A percentile compares a stretch with the other conserved stretches of the same genome.
Evolutionary conservation across 2,113 vertebrate species (phyloP).

Genomic region (Callaeas wilsoni): DNA sequence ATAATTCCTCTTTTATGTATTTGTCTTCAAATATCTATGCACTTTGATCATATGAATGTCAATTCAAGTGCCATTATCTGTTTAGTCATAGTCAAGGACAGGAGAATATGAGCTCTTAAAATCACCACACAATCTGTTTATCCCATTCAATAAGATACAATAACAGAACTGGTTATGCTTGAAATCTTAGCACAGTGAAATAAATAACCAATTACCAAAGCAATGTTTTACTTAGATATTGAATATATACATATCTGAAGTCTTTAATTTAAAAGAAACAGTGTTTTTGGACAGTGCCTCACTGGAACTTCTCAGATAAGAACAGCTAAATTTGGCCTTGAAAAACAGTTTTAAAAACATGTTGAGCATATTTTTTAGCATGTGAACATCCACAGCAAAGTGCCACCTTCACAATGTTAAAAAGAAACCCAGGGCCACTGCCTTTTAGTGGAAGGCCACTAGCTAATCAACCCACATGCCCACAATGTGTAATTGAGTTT

Average conservation of each 20-base stretch:
- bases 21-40: neutral
- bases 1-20: neutral
- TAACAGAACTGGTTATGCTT: neutral
- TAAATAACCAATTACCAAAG: neutral
- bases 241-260: neutral
- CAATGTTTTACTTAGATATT: neutral
- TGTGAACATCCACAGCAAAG: neutral
- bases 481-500: conserved; percentile 33
- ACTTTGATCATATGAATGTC: neutral
- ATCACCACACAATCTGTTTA: neutral
- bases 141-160: neutral
- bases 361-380: neutral
- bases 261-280: neutral
- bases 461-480: conserved; percentile 20
- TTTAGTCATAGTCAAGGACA: neutral
- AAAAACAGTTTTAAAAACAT: neutral
- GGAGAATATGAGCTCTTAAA: neutral
- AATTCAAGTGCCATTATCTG: neutral
- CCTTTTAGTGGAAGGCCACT: neutral
- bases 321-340: neutral
- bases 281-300: accelerated
- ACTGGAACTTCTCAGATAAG: neutral
- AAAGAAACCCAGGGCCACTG: neutral
- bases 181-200: neutral
- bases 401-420: neutral